phyloP scores from a whole-genome alignment of 1,140 invertebrate species.

The Pinna nobilis region DNA sequence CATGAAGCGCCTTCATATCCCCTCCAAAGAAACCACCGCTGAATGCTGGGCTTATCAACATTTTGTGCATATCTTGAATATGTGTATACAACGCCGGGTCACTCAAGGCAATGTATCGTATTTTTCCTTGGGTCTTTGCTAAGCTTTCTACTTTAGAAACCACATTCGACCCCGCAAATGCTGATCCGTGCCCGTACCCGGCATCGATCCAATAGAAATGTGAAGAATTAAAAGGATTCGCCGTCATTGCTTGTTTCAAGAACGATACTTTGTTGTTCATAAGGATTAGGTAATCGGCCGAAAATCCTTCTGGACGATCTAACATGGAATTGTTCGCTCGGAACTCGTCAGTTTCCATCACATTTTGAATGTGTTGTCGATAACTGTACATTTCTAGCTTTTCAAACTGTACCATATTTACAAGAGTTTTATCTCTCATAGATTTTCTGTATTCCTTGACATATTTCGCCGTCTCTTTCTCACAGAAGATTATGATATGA shows the following conservation, averaged over 20 bases:
- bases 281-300: slow-evolving; percentile 43
- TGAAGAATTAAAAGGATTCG: slow-evolving; percentile 39
- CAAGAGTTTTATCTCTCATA: neutral
- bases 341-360: slow-evolving; percentile 38
- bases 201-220: slow-evolving; percentile 57
- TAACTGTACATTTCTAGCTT: slow-evolving; percentile 31
- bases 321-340: slow-evolving; percentile 37
- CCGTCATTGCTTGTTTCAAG: slow-evolving; percentile 18
- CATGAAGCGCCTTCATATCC: neutral
- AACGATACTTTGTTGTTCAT: slow-evolving; percentile 53
- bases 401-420: neutral
- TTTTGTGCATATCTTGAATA: slow-evolving; percentile 12
- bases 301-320: slow-evolving; percentile 48
- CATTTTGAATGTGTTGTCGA: slow-evolving; percentile 21
- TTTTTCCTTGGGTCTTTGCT: neutral
- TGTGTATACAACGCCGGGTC: slow-evolving; percentile 3
- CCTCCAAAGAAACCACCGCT: slow-evolving; percentile 33
- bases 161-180: neutral
- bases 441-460: neutral
- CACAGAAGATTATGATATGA: slow-evolving; percentile 1
- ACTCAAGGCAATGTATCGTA: slow-evolving; percentile 18
- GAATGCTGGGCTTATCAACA: slow-evolving; percentile 4
- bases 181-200: slow-evolving; percentile 43
- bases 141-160: slow-evolving; percentile 1
- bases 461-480: neutral